These are phyloP conservation scores for Leptonema lineaticorne DNA, from an alignment of 1,140 invertebrate genomes.

Conservation along the genomic window DNA sequence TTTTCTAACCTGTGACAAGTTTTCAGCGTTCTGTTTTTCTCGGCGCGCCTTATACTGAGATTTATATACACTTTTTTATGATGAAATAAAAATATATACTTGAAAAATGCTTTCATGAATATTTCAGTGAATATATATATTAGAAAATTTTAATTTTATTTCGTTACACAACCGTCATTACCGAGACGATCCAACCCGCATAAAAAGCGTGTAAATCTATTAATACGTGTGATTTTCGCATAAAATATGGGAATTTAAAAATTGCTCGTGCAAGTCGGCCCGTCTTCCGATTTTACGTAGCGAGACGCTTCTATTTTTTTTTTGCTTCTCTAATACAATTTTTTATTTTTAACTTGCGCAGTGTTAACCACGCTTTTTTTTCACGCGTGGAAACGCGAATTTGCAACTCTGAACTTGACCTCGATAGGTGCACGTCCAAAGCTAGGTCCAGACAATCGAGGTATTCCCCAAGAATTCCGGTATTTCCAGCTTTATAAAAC, in stretches of 20 bases:
- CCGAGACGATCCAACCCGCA: background rate
- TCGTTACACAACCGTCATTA: background rate
- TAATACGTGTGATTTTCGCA: background rate
- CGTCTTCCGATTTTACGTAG: background rate
- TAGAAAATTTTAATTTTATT: too few species aligned
- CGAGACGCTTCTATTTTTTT: slow-evolving; percentile 1
- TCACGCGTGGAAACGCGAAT: background rate
- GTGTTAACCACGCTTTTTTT: background rate
- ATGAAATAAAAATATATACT: too few species aligned
- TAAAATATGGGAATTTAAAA: slow-evolving; percentile 10
- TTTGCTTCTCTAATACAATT: too few species aligned
- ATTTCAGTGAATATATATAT: too few species aligned
- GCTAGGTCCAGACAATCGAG: too few species aligned
- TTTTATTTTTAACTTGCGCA: slow-evolving; percentile 2
- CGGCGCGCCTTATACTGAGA: too few species aligned
- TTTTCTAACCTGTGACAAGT: too few species aligned
- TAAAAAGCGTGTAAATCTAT: background rate
- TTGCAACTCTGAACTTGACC: slow-evolving; percentile 12
- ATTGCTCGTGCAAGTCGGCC: background rate
- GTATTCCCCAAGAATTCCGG: too few species aligned
- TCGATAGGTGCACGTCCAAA: background rate
- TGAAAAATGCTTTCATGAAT: too few species aligned
- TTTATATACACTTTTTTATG: too few species aligned
- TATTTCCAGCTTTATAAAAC: too few species aligned
- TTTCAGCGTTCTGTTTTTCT: too few species aligned